Percentiles rank a stretch among this genome's conserved stretches.
Conservation (phyloP, 2,113 vertebrate genomes). For the Ellobius talpinus region DNA sequence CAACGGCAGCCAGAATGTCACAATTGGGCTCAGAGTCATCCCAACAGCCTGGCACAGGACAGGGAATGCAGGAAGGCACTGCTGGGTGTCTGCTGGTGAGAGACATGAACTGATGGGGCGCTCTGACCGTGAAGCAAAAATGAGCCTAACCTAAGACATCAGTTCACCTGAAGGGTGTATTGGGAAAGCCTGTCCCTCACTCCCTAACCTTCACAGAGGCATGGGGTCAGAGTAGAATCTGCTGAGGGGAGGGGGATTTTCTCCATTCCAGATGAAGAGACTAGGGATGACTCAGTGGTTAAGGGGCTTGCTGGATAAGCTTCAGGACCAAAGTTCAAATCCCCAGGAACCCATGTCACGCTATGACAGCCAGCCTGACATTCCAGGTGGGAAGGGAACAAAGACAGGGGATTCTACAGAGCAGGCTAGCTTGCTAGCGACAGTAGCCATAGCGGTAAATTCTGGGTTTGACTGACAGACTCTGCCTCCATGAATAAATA, state of each 20-base stretch:
- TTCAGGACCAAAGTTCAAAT: neutral
- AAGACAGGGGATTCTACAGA: neutral
- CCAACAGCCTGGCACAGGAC: neutral
- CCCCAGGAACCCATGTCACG: neutral
- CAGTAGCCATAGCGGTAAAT: neutral
- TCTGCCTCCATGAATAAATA: neutral
- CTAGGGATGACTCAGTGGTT: neutral
- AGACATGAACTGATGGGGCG: neutral
- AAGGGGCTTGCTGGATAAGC: neutral
- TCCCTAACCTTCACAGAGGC: neutral
- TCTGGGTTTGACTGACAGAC: neutral
- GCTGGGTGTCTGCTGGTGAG: neutral
- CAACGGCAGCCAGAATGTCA: neutral
- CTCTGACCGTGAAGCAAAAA: neutral
- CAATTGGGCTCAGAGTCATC: slow-evolving; percentile 11
- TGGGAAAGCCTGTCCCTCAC: neutral
- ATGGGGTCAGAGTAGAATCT: neutral
- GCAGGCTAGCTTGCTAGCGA: neutral
- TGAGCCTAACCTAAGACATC: neutral
- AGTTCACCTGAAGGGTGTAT: neutral
- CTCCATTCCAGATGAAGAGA: neutral
- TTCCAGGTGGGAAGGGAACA: neutral
- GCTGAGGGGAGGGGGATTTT: neutral
- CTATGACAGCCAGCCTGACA: neutral
- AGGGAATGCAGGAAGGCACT: neutral